Conservation (phyloP, 2,888 invertebrate species). For the Pterostichus madidus region DNA sequence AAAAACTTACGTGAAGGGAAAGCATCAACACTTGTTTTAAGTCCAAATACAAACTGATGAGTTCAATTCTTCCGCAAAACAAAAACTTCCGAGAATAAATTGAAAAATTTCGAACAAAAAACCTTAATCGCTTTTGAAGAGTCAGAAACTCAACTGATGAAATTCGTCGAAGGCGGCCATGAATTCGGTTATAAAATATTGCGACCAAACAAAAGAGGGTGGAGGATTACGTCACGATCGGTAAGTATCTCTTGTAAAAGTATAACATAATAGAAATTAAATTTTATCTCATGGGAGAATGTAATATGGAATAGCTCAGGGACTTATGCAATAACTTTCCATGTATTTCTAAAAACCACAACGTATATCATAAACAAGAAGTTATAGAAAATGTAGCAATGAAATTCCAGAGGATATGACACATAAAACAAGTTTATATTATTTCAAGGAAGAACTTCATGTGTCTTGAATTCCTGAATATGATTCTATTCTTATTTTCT, state of each 20-base stretch:
- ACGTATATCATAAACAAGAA: no score
- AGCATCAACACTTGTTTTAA: no score
- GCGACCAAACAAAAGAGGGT: slow-evolving; percentile 37
- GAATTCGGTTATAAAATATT: slow-evolving; percentile 47
- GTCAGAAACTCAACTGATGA: slow-evolving; percentile 19
- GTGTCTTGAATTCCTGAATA: not conserved
- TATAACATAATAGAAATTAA: slow-evolving; percentile 38
- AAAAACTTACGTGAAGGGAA: no score
- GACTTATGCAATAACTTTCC: no score
- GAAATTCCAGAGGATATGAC: not conserved
- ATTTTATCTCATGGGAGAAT: slow-evolving; percentile 35
- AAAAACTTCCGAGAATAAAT: no score
- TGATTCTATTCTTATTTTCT: no score
- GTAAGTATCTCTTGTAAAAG: slow-evolving; percentile 28
- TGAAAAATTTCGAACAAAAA: no score
- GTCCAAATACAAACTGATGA: no score
- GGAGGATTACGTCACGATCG: slow-evolving; percentile 33
- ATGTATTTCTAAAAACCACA: no score
- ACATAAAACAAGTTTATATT: not conserved
- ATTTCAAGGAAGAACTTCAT: not conserved
- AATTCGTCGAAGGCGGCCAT: slow-evolving; percentile 38
- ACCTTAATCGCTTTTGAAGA: slow-evolving; percentile 9
- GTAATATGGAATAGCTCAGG: not conserved
- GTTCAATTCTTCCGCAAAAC: no score
- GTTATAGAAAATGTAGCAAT: not conserved